These are phyloP conservation scores for Volucella zonaria DNA, from an alignment of 2,888 invertebrate species.

Conservation along the genomic window DNA sequence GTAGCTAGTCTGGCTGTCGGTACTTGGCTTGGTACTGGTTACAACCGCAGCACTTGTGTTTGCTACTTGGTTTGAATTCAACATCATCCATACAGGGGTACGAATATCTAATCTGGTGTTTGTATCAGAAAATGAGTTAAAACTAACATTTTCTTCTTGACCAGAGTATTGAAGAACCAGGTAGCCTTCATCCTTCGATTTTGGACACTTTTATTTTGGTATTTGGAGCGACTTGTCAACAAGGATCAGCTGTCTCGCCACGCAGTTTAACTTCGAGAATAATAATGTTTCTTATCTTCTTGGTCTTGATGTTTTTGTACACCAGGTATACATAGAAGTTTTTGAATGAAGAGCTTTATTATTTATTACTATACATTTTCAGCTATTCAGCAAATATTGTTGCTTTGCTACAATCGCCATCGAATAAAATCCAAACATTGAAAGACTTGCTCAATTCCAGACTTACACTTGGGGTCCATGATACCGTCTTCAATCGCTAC, in stretches of 20 bases:
- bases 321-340: constrained; percentile 79
- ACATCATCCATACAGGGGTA: constrained; percentile 58
- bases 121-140: too few relatives aligned
- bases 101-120: too few relatives aligned
- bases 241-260: constrained; percentile 82
- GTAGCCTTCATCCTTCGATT: constrained; percentile 82
- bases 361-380: not conserved
- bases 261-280: constrained; percentile 83
- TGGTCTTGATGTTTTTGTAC: constrained; percentile 88
- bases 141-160: not conserved
- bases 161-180: constrained; percentile 74
- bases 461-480: constrained; percentile 87
- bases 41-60: constrained; percentile 79
- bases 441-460: constrained; percentile 87
- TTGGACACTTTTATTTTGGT: constrained; percentile 84
- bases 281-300: constrained; percentile 86
- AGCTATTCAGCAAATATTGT: constrained; percentile 91
- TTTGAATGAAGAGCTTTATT: not conserved
- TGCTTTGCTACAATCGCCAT: constrained; percentile 88
- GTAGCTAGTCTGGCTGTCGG: constrained; percentile 75
- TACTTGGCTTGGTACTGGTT: constrained; percentile 71
- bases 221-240: constrained; percentile 86
- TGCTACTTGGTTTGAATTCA: constrained; percentile 83
- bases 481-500: constrained; percentile 87
- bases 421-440: constrained; percentile 86